These are phyloP conservation scores for Samia ricini DNA, from an alignment of 1,140 invertebrate genomes.

Conservation along the genomic window DNA sequence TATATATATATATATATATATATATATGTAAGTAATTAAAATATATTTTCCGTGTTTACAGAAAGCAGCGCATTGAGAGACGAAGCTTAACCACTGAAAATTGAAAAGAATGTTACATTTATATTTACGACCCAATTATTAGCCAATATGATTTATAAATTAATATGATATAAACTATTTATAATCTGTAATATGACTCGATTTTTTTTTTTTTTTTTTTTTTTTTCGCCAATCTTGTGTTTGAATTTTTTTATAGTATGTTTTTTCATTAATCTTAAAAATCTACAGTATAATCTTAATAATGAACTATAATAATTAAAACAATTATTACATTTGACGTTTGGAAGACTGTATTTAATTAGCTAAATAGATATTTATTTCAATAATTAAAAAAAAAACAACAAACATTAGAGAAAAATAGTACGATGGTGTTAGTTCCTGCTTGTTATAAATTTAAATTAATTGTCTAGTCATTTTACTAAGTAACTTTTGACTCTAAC, in stretches of 20 bases:
- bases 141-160: conserved; percentile 10
- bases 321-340: too few relatives aligned
- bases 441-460: not conserved
- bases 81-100: conserved; percentile 50
- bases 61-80: conserved; percentile 42
- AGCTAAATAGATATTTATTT: too few relatives aligned
- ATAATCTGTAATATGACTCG: not conserved
- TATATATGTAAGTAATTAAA: conserved; percentile 13
- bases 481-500: too few relatives aligned
- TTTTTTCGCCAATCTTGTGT: not conserved
- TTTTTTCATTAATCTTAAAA: too few relatives aligned
- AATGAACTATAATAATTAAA: too few relatives aligned
- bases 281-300: too few relatives aligned
- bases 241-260: too few relatives aligned
- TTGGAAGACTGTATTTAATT: too few relatives aligned
- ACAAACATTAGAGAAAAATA: too few relatives aligned
- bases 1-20: too few relatives aligned
- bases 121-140: not conserved
- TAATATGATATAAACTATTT: conserved; percentile 5
- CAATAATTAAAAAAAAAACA: too few relatives aligned
- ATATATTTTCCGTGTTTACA: conserved; percentile 27
- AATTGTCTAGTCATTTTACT: too few relatives aligned
- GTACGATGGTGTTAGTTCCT: not conserved
- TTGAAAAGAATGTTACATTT: conserved; percentile 15
- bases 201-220: not conserved